A percentile compares a stretch with the other conserved stretches of the same genome.
phyloP scores from a whole-genome alignment of 2,113 vertebrate species.

The Melozone crissalis region DNA sequence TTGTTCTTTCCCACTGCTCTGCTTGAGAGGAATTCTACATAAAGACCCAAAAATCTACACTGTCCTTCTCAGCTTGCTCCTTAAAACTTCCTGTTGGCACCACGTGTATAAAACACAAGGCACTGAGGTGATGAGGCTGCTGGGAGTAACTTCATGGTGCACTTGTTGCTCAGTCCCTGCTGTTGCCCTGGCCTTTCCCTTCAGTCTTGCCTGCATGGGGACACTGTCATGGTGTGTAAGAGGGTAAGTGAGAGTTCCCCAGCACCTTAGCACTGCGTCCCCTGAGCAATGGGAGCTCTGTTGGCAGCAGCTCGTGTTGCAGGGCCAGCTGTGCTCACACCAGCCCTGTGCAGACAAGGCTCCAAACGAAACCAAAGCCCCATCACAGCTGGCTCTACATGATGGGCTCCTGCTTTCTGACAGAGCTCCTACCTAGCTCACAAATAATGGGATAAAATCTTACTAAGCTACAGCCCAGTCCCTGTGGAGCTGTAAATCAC shows the following conservation, averaged over 20 bases:
- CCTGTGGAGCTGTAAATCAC: neutral
- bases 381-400: neutral
- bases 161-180: neutral
- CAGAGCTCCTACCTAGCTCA: neutral
- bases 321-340: neutral
- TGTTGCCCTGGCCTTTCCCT: neutral
- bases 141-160: neutral
- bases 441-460: neutral
- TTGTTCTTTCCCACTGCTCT: neutral
- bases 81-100: neutral
- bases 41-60: neutral
- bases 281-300: accelerated
- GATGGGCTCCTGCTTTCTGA: neutral
- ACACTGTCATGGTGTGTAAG: neutral
- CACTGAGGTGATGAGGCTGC: neutral
- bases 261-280: neutral
- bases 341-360: neutral
- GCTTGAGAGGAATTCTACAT: neutral
- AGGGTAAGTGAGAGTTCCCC: neutral
- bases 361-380: neutral
- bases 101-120: neutral
- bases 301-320: accelerated
- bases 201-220: neutral
- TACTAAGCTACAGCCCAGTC: neutral
- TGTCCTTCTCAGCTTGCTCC: neutral